These are phyloP conservation scores for Myotis lucifugus DNA, from an alignment of 2,113 vertebrate species.

Conservation along the genomic window DNA sequence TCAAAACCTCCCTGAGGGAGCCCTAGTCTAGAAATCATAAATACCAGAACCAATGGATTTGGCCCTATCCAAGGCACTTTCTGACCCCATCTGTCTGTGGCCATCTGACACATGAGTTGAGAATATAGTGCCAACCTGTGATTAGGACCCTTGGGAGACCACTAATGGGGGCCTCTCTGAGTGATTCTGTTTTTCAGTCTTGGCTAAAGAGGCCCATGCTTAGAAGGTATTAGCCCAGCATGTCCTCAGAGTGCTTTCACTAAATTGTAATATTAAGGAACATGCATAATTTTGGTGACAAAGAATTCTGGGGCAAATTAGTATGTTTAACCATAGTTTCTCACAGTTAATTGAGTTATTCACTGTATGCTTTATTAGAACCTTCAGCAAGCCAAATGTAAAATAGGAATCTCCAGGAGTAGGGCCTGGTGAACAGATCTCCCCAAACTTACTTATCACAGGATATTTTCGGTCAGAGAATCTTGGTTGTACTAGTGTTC, in stretches of 20 bases:
- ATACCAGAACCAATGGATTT: background rate
- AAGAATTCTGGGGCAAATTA: constrained; percentile 1
- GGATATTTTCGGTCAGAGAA: background rate
- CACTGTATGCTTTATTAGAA: background rate
- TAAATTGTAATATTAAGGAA: background rate
- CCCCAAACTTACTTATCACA: background rate
- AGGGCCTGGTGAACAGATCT: background rate
- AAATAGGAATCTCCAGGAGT: background rate
- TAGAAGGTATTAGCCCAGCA: background rate
- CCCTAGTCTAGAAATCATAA: background rate
- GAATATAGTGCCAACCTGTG: background rate
- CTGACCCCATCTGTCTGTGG: background rate
- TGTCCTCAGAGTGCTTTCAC: background rate
- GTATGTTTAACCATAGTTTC: background rate
- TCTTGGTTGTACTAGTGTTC: background rate
- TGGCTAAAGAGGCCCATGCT: background rate
- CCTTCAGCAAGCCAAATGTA: background rate
- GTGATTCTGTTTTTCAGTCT: background rate
- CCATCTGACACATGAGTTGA: background rate
- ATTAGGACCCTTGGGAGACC: background rate
- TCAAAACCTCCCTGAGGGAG: background rate
- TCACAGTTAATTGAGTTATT: background rate
- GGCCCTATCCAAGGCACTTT: background rate
- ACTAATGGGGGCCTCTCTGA: background rate
- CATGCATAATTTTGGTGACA: background rate